A percentile compares a stretch with the other conserved stretches of the same genome.
phyloP scores from a whole-genome alignment of 1,140 invertebrate genomes.

The Drosophila nannoptera region DNA sequence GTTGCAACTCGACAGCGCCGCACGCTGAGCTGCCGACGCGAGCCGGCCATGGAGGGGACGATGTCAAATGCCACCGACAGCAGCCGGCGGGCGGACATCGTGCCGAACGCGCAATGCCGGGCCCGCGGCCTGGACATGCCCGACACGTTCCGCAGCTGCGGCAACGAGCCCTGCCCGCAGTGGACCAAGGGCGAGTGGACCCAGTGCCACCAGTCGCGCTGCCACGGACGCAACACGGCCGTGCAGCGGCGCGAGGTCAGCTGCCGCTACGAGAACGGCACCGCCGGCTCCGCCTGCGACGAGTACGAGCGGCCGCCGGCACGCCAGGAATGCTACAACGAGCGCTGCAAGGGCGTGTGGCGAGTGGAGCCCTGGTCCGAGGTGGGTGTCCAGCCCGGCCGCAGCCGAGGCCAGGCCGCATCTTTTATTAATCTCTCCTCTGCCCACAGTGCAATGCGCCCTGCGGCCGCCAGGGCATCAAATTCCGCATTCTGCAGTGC shows the following conservation, averaged over 20 bases:
- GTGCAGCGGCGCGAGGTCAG: constrained; percentile 87
- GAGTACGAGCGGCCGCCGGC: constrained; percentile 84
- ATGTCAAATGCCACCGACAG: constrained; percentile 50
- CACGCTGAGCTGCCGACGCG: constrained; percentile 54
- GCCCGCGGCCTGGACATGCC: constrained; percentile 85
- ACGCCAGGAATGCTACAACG: constrained; percentile 88
- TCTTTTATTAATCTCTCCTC: constrained; percentile 31
- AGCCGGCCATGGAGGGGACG: constrained; percentile 26
- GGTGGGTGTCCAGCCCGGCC: constrained; percentile 81
- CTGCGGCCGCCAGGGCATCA: constrained; percentile 86
- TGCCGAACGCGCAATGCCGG: constrained; percentile 85
- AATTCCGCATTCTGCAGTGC: constrained; percentile 91
- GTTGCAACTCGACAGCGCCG: constrained; percentile 52
- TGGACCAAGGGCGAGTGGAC: constrained; percentile 88
- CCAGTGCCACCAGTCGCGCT: constrained; percentile 84
- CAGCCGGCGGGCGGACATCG: constrained; percentile 20
- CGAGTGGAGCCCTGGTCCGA: constrained; percentile 91
- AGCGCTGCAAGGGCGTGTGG: constrained; percentile 90
- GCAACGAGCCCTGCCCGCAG: constrained; percentile 84
- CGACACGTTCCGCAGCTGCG: constrained; percentile 84
- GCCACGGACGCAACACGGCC: constrained; percentile 89
- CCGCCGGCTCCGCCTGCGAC: constrained; percentile 83
- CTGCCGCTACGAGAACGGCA: constrained; percentile 85
- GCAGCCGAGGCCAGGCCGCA: background rate
- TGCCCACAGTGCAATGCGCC: constrained; percentile 86